phyloP scores from a whole-genome alignment of 92 coral and sea anemone species.

The Virgularia gustaviana region DNA sequence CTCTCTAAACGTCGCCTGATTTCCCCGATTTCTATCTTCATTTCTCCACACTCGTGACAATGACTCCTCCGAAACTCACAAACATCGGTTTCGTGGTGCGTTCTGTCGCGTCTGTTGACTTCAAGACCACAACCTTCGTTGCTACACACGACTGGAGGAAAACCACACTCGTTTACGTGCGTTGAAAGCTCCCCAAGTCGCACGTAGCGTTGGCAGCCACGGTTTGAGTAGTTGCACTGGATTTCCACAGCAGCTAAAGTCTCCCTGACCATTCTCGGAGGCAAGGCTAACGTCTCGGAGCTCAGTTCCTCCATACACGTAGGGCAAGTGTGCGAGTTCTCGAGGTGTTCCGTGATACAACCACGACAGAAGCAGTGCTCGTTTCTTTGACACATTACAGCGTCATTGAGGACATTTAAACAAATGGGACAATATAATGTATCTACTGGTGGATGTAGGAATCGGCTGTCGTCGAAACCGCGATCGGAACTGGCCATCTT shows the following conservation, averaged over 20 bases:
- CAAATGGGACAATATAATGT: slow-evolving; percentile 67
- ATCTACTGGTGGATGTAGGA: no score
- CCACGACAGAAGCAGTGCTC: slow-evolving; percentile 60
- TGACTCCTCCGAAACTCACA: slow-evolving; percentile 29
- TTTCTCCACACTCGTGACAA: slow-evolving; percentile 9
- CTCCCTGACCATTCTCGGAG: slow-evolving; percentile 58
- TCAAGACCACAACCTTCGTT: slow-evolving; percentile 45
- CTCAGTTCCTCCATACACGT: slow-evolving; percentile 49
- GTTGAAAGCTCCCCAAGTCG: slow-evolving; percentile 36
- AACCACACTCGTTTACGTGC: slow-evolving; percentile 45
- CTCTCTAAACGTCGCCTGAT: not conserved
- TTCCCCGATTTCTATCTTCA: not conserved
- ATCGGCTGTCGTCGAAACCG: no score
- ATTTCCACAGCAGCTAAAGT: slow-evolving; percentile 47
- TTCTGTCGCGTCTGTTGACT: slow-evolving; percentile 1
- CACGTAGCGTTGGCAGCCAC: slow-evolving; percentile 50
- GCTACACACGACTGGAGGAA: slow-evolving; percentile 46
- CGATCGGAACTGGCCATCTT: no score
- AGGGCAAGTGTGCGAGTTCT: slow-evolving; percentile 50
- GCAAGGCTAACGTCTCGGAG: slow-evolving; percentile 21
- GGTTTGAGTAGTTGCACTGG: slow-evolving; percentile 44
- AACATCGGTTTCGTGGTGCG: slow-evolving; percentile 3
- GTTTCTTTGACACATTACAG: slow-evolving; percentile 57
- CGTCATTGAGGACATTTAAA: slow-evolving; percentile 60
- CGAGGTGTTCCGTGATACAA: slow-evolving; percentile 56